phyloP scores from a whole-genome alignment of 2,113 vertebrate genomes.

The Brachionichthys hirsutus region DNA sequence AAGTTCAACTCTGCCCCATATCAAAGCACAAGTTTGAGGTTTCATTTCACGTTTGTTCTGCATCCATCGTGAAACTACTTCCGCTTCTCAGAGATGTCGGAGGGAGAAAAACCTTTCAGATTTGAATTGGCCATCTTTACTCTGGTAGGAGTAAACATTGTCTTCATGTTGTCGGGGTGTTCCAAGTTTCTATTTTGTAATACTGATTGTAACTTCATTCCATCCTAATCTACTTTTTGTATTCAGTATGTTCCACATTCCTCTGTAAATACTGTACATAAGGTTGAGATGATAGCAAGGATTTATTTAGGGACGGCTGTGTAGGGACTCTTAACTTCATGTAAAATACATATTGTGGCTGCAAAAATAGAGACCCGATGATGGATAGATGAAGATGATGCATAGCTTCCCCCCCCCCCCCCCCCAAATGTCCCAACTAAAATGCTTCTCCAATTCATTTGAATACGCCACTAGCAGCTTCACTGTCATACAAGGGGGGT shows the following conservation, averaged over 20 bases:
- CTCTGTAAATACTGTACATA: slow-evolving; percentile 82
- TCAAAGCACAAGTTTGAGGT: slow-evolving; percentile 63
- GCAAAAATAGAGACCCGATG: slow-evolving; percentile 57
- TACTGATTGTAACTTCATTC: slow-evolving; percentile 69
- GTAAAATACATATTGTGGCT: slow-evolving; percentile 68
- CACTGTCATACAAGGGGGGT: slow-evolving; percentile 57
- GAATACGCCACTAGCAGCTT: slow-evolving; percentile 65
- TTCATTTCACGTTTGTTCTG: slow-evolving; percentile 20
- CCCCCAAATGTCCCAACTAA: slow-evolving; percentile 54
- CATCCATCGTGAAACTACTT: slow-evolving; percentile 52
- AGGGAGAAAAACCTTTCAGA: slow-evolving; percentile 24
- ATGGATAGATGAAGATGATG: slow-evolving; percentile 52
- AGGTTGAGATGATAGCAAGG: slow-evolving; percentile 64
- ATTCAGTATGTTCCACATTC: slow-evolving; percentile 72
- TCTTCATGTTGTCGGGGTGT: slow-evolving; percentile 55
- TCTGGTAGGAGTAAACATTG: slow-evolving; percentile 56
- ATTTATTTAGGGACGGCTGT: slow-evolving; percentile 63
- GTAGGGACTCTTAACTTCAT: slow-evolving; percentile 53
- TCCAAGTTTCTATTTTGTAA: slow-evolving; percentile 64
- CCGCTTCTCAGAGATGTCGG: slow-evolving; percentile 43
- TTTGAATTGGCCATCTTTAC: slow-evolving; percentile 31
- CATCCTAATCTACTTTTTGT: slow-evolving; percentile 72
- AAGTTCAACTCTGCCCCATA: slow-evolving; percentile 23
- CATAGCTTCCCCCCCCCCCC: slow-evolving; percentile 61
- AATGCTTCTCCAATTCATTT: slow-evolving; percentile 56